Evolutionary conservation across 1,140 invertebrate genomes (phyloP), one percentile per base, ranked within the genome.

Genomic region (Anthonomus grandis): DNA sequence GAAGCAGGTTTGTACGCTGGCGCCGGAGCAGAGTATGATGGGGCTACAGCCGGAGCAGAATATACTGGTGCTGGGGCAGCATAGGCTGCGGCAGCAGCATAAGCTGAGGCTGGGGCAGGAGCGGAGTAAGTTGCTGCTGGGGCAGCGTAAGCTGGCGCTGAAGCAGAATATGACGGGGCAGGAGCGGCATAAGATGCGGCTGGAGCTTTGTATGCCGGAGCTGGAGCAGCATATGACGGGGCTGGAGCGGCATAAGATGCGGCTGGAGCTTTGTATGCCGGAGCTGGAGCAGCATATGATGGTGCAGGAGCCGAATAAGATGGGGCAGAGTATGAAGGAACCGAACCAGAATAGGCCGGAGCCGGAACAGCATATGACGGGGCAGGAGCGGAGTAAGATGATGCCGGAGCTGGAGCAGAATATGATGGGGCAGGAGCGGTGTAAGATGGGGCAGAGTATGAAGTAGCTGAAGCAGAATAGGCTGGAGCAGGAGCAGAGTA

Each of bases 91-190:
- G 53, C 46, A 18, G 51, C 8, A 13, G 24, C 31, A 45, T 51
- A 60, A 27, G 5, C 21, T 55, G 57, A 49, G 24, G 60, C 31
- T 4, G 54, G 42, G 1, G 38, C 24, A 10, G 5, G 13, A n/a
- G n/a, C n/a, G n/a, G n/a, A n/a, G n/a, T 44, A 45, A 21, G 15
- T 19, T 37, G 61, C 45, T n/a, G 47, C 48, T 54, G 62, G 62
- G 23, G 52, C 49, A 27, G 23, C 31, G 38, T 52, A 52, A 5
- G 37, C 17, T 34, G 46, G 24, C 8, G 52, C 59, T 46, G 59
- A 39, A 22, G 51, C 52, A 12, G 36, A 27, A 34, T 50, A 27
- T 24, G 59, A 46, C 27, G 53, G 52, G 42, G 58, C 41, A 50
- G 59, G 52, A 17, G 47, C 37, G 21, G 56, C 54, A 31, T 68